Conservation (phyloP, 2,797 vertebrate genomes). For the Morelia viridis region DNA sequence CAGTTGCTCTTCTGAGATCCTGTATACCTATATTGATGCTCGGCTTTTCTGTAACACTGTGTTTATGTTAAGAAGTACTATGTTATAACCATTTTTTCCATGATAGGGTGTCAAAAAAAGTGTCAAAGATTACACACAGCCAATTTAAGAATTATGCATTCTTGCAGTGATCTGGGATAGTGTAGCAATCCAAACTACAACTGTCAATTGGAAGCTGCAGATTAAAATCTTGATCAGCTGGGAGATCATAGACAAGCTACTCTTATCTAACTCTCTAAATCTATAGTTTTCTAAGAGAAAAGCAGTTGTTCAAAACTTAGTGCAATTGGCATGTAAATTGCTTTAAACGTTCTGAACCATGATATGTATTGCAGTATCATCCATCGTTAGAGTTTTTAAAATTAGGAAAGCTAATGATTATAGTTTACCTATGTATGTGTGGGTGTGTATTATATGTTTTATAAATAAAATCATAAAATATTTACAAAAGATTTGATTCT, state of each 20-base stretch:
- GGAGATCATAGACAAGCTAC: not conserved
- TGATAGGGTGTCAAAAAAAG: not conserved
- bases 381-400: not conserved
- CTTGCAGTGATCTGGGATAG: not conserved
- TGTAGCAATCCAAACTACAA: not conserved
- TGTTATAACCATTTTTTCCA: not conserved
- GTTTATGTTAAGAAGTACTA: not conserved
- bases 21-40: not conserved
- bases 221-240: not conserved
- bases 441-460: not conserved
- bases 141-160: not conserved
- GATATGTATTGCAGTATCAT: not conserved
- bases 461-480: not conserved
- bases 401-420: not conserved
- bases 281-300: not conserved
- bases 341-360: not conserved
- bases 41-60: not conserved
- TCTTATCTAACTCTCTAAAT: not conserved
- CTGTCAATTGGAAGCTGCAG: not conserved
- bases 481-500: not conserved
- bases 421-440: not conserved
- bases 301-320: not conserved
- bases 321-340: not conserved
- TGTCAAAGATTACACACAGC: not conserved
- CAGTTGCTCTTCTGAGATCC: slow-evolving; percentile 16